Evolutionary conservation across 2,797 vertebrate species (phyloP).

Genomic region (Coregonus ussuriensis): DNA sequence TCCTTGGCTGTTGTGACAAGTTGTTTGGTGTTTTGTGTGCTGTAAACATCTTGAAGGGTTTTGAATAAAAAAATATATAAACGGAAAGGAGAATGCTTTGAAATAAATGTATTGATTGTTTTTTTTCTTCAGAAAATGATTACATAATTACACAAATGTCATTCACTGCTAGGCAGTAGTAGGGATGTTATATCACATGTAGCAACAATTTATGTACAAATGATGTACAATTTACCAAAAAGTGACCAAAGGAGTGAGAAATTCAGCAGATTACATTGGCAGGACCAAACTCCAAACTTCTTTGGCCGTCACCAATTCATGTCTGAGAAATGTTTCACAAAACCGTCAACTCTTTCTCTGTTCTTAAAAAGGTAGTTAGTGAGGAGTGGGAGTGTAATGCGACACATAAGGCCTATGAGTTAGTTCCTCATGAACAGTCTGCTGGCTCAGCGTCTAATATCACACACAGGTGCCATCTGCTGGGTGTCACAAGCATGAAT

Average conservation of each 20-base stretch:
- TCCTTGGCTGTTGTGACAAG: conserved; percentile 29
- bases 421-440: conserved; percentile 1
- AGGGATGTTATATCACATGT: neutral
- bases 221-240: neutral
- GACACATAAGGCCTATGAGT: conserved; percentile 14
- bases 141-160: neutral
- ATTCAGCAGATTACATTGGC: neutral
- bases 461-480: conserved; percentile 1
- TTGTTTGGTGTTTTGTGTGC: conserved; percentile 33
- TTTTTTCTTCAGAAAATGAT: too few species aligned
- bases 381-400: conserved; percentile 12
- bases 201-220: neutral
- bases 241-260: neutral
- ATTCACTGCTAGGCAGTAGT: neutral
- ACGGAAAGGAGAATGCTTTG: conserved; percentile 2
- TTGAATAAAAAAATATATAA: conserved; percentile 27
- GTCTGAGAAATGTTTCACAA: neutral
- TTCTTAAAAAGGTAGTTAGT: neutral
- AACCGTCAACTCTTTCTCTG: neutral
- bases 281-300: neutral
- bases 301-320: neutral
- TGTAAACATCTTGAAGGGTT: conserved; percentile 29
- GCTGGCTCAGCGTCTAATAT: neutral
- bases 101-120: neutral
- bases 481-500: neutral